Evolutionary conservation across 2,113 vertebrate species (phyloP).

Genomic region (Microcebus griseorufus): DNA sequence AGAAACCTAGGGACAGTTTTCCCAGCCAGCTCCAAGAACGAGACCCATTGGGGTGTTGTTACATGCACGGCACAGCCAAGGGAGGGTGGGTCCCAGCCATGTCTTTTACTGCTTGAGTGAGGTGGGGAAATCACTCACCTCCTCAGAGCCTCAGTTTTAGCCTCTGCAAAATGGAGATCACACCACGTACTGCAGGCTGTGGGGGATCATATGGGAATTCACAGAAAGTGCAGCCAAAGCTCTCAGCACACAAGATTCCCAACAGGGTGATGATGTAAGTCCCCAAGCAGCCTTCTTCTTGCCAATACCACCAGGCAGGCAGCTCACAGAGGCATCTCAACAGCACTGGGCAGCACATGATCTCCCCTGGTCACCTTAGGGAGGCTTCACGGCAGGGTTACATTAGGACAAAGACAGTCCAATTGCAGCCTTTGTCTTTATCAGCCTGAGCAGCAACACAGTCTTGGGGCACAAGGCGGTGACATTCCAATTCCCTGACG

Average conservation of each 20-base stretch:
- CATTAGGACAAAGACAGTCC: constrained; percentile 69
- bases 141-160: neutral
- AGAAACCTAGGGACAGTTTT: neutral
- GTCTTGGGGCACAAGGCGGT: constrained; percentile 15
- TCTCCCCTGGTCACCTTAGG: constrained; percentile 47
- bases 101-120: neutral
- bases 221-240: neutral
- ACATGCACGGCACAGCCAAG: neutral
- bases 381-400: constrained; percentile 65
- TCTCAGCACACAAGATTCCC: neutral
- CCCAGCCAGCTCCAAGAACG: neutral
- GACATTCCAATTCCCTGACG: constrained; percentile 67
- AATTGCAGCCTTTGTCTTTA: constrained; percentile 63
- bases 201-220: neutral
- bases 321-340: constrained; percentile 37
- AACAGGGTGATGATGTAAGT: constrained; percentile 33
- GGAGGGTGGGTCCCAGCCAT: neutral
- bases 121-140: neutral
- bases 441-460: constrained; percentile 32
- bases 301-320: constrained; percentile 48
- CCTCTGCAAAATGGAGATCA: neutral
- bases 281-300: constrained; percentile 26
- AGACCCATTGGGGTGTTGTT: neutral
- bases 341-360: neutral
- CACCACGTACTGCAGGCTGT: neutral